Conservation (phyloP, 2,888 invertebrate genomes). For the Dendrolimus pini region DNA sequence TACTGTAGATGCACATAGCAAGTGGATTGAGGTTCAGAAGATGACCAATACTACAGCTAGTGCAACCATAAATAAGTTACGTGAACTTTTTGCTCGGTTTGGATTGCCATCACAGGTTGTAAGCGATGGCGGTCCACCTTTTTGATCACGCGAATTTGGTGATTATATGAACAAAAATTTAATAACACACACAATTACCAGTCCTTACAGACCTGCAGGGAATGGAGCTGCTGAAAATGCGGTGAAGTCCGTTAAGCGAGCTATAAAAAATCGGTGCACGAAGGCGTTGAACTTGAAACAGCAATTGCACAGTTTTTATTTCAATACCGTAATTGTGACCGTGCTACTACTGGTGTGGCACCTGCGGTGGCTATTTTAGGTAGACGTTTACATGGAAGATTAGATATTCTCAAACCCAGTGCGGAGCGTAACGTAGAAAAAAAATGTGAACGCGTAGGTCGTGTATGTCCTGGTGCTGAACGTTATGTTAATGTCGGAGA, state of each 20-base stretch:
- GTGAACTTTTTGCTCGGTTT: constrained; percentile 7
- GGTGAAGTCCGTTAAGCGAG: constrained; percentile 15
- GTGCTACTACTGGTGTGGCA: constrained; percentile 6
- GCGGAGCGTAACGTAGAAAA: too few species aligned
- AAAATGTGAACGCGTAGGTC: too few species aligned
- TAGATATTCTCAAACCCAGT: too few species aligned
- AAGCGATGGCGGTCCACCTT: constrained; percentile 11
- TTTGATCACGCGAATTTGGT: constrained; percentile 7
- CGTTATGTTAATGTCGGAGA: too few species aligned
- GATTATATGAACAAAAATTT: constrained; percentile 8
- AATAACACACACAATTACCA: constrained; percentile 9
- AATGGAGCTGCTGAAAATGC: constrained; percentile 19
- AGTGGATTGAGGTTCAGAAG: constrained; percentile 10
- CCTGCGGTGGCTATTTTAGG: constrained; percentile 3
- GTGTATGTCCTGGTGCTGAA: too few species aligned
- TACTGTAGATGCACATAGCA: constrained; percentile 9
- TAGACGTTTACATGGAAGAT: too few species aligned
- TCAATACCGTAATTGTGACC: constrained; percentile 8
- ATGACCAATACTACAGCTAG: constrained; percentile 2
- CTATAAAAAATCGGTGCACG: constrained; percentile 12
- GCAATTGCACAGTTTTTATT: constrained; percentile 8
- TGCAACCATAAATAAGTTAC: constrained; percentile 1
- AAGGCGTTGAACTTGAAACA: constrained; percentile 7
- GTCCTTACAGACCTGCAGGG: constrained; percentile 10
- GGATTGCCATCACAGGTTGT: constrained; percentile 12